Conservation (phyloP, 2,888 invertebrate genomes). For the Anticlea derivata region DNA sequence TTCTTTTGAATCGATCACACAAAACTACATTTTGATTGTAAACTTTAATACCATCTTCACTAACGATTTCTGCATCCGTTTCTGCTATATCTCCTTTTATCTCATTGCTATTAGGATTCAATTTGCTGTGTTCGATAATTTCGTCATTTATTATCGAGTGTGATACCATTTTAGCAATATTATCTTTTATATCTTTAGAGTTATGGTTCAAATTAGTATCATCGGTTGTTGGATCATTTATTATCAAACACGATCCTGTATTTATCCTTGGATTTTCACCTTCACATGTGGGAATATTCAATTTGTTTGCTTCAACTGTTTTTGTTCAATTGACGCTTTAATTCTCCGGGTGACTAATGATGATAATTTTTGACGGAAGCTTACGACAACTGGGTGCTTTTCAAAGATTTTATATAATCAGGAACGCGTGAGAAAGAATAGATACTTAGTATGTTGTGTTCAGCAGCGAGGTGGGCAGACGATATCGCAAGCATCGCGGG, state of each 20-base stretch:
- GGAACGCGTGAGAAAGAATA: conserved; percentile 9
- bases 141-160: conserved; percentile 15
- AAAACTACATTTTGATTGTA: conserved; percentile 73
- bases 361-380: conserved; percentile 58
- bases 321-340: conserved; percentile 80
- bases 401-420: conserved; percentile 2
- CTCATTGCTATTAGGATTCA: conserved; percentile 2
- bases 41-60: conserved; percentile 60
- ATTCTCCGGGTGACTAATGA: conserved; percentile 75
- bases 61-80: conserved; percentile 52
- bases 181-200: conserved; percentile 34
- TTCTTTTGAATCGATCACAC: conserved; percentile 68
- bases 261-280: conserved; percentile 82
- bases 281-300: conserved; percentile 80
- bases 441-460: neutral
- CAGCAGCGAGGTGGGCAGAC: too few relatives aligned
- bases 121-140: conserved; percentile 13
- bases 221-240: conserved; percentile 58
- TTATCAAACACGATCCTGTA: conserved; percentile 66
- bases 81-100: conserved; percentile 30
- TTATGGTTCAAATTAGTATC: conserved; percentile 46
- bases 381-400: conserved; percentile 45
- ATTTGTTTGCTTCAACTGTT: conserved; percentile 80
- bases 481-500: too few relatives aligned
- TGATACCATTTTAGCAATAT: conserved; percentile 33